Evolutionary conservation across 2,888 invertebrate species (phyloP), one percentile per base, ranked within the genome.

Genomic region (Amorpha juglandis): DNA sequence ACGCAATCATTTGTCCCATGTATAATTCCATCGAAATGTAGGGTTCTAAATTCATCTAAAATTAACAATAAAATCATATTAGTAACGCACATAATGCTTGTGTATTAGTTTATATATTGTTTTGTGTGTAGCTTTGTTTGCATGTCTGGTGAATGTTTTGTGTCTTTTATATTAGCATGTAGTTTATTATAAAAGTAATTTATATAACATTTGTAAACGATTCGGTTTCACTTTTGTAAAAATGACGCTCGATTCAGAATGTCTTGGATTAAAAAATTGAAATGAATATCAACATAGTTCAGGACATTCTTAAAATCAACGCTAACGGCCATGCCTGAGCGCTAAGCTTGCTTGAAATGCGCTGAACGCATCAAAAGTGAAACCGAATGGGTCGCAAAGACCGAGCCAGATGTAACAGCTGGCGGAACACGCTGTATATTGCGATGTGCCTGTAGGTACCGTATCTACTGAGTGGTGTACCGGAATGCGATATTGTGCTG

Each of bases 401-500:
- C 42, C 58, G 58, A 58, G 58, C 58, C 58, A 58, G 58, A 38
- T 16, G 42, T 58, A 58, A 42, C 58, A 11, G 12, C 58, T 58
- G 58, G 58, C 58, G 77, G 73, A 77, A 74, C 86, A 80, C 85
- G 86, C 84, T 84, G 83, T 90, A 83, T 80, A 80, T 81, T 82
- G 86, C 88, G 86, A 82, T 81, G 87, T 88, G 87, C 81, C 81
- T 83, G 88, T 89, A 87, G 82, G 85, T 84, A 78, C 79, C 84
- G 83, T 88, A 83, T 86, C 85, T 85, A 87, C 80, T 89, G 80
- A 90, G 87, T 91, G 92, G 91, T 91, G 92, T 92, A 89, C 84
- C 82, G 92, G 94, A 94, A 94, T 94, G 94, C 94, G 94, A 94
- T 94, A 93, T 87, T 94, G 94, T 94, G 95, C 95, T 95, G 95